Evolutionary conservation across 2,113 vertebrate species (phyloP), one percentile per base, ranked within the genome.

Genomic region (Bambusicola thoracicus): DNA sequence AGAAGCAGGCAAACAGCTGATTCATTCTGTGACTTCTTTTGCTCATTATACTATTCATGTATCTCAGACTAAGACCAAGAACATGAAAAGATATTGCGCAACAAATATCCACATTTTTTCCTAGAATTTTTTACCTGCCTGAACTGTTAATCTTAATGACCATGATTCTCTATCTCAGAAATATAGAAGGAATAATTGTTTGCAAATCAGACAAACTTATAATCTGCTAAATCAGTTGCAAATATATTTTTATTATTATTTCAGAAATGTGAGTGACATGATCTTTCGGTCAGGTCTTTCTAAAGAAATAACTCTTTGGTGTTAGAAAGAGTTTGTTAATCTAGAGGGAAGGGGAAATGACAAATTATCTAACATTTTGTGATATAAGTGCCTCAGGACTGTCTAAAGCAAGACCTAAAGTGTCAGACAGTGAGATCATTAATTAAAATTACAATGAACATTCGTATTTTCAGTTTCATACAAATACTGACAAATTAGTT

Each of bases 341-440:
- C 11, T 68, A 21, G 34, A n/a, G 10, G 15, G 27, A 76, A 61
- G 8, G 30, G 14, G 67, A 92, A 92, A 78, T 62, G 44, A 59
- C 25, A 80, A 92, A 80, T 85, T 91, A 48, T 85, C 53, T 80
- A 62, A 85, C 21, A 85, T 77, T 87, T 87, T 77, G 5, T 22
- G 40, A 48, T 81, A 44, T 16, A 44, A 73, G 19, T 75, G 84
- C 69, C 74, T 78, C 81, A 90, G 36, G 65, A 90, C 38, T 77
- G 41, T 91, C 59, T 92, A 48, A 87, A 82, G 46, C 29, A 87
- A 91, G 92, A 82, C 15, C 32, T 62, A n/a, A 80, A 32, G 44
- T 82, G 16, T 80, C 59, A 89, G 51, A 68, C 2, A 62, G 7
- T 13, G 17, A 93, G 14, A 20, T 7, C 29, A 46, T 61, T 55